Conservation (phyloP, 2,113 vertebrate species). For the Scopus umbretta region DNA sequence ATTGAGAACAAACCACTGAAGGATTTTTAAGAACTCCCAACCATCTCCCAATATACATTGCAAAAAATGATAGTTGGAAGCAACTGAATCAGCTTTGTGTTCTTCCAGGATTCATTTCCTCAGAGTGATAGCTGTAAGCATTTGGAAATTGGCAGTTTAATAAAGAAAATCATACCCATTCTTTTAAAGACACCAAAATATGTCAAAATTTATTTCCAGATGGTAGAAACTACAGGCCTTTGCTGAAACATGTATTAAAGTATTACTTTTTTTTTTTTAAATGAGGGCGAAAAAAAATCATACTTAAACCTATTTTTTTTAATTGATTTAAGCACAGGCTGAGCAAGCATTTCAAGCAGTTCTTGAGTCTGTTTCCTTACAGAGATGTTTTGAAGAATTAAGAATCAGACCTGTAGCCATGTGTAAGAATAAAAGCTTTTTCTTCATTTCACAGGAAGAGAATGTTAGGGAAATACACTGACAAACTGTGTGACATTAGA, state of each 20-base stretch:
- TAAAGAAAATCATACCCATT: background rate
- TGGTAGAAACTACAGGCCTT: background rate
- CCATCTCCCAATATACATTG: background rate
- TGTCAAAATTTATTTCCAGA: background rate
- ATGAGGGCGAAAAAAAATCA: fast-evolving
- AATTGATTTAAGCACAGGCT: background rate
- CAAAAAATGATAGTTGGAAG: background rate
- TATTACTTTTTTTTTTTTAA: background rate
- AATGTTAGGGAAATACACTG: background rate
- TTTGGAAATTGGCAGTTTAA: background rate
- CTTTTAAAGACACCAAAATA: background rate
- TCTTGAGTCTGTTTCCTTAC: background rate
- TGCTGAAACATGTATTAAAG: background rate
- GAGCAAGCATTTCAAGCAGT: background rate
- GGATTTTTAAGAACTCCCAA: background rate
- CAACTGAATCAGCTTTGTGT: background rate
- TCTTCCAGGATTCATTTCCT: background rate
- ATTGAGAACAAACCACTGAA: background rate
- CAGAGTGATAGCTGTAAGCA: background rate
- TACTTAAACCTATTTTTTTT: background rate
- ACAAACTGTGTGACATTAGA: background rate
- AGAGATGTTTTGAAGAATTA: background rate
- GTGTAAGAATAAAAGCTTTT: background rate
- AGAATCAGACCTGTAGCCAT: background rate
- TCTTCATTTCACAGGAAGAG: background rate